Conservation (phyloP, 2,888 invertebrate species). For the Alitta virens region DNA sequence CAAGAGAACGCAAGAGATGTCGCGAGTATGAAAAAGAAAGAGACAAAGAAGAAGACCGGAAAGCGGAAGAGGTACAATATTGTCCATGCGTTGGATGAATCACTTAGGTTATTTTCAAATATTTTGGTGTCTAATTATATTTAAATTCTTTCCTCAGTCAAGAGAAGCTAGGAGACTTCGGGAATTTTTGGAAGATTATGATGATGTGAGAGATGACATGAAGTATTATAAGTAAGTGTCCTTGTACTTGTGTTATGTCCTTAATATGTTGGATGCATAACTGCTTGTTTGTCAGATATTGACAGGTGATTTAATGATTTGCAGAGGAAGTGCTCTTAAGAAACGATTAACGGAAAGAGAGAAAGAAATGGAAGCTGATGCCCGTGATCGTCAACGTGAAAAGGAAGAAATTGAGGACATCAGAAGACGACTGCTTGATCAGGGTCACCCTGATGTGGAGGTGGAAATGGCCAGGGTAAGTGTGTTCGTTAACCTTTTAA, state of each 20-base stretch:
- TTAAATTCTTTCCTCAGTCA: constrained; percentile 59
- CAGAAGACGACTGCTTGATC: constrained; percentile 67
- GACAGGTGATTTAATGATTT: constrained; percentile 38
- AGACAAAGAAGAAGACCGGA: constrained; percentile 78
- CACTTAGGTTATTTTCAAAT: too few relatives aligned
- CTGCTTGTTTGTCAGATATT: too few relatives aligned
- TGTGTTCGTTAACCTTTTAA: background rate
- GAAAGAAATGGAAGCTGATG: constrained; percentile 88
- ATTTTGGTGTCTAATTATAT: too few relatives aligned
- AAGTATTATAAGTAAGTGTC: constrained; percentile 89
- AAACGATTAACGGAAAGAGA: constrained; percentile 88
- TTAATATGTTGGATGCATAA: too few relatives aligned
- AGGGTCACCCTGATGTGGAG: constrained; percentile 60
- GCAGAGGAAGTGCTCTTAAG: constrained; percentile 80
- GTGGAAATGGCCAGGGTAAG: constrained; percentile 56
- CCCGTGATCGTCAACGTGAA: constrained; percentile 80
- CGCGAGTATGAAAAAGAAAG: constrained; percentile 88
- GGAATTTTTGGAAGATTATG: constrained; percentile 98
- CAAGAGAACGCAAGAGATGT: constrained; percentile 58
- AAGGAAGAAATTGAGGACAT: constrained; percentile 84
- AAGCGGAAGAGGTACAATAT: constrained; percentile 69
- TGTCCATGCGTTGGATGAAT: too few relatives aligned
- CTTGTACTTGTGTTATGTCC: too few relatives aligned
- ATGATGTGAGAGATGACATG: constrained; percentile 94
- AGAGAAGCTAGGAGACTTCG: constrained; percentile 90